These are phyloP conservation scores for Leptinotarsa haldemani DNA, from an alignment of 2,888 invertebrate genomes.

Conservation along the genomic window DNA sequence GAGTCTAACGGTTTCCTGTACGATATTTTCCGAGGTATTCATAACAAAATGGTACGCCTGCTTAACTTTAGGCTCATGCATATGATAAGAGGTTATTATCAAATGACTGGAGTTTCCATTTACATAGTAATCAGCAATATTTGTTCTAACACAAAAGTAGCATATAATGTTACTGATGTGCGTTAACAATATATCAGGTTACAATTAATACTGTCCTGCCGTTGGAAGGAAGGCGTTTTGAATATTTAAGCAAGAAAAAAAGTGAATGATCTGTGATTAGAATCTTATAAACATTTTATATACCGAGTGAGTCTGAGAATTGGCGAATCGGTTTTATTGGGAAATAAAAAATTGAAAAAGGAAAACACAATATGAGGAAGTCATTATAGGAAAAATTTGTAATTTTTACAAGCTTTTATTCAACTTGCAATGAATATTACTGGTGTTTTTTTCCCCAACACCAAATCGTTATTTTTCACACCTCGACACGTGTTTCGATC, in stretches of 20 bases:
- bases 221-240: background rate
- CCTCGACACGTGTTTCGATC: too few relatives aligned
- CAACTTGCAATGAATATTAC: too few relatives aligned
- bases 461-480: too few relatives aligned
- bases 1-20: constrained; percentile 30
- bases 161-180: constrained; percentile 39
- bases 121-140: constrained; percentile 52
- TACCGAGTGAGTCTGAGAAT: too few relatives aligned
- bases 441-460: too few relatives aligned
- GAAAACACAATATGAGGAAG: too few relatives aligned
- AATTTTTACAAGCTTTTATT: too few relatives aligned
- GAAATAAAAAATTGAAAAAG: too few relatives aligned
- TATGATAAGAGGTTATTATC: constrained; percentile 48
- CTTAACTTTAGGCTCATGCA: constrained; percentile 37
- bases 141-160: constrained; percentile 38
- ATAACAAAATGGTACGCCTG: constrained; percentile 34
- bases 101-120: constrained; percentile 48
- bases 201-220: constrained; percentile 6
- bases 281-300: background rate
- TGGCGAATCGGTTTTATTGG: too few relatives aligned
- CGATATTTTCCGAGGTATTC: constrained; percentile 34
- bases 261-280: background rate
- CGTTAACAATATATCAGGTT: constrained; percentile 24
- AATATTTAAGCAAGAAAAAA: constrained; percentile 8
- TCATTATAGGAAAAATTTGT: too few relatives aligned